A percentile compares a stretch with the other conserved stretches of the same genome.
These are phyloP conservation scores for Tokudaia tokunoshimensis DNA, from an alignment of 2,797 vertebrate species.

Conservation along the genomic window DNA sequence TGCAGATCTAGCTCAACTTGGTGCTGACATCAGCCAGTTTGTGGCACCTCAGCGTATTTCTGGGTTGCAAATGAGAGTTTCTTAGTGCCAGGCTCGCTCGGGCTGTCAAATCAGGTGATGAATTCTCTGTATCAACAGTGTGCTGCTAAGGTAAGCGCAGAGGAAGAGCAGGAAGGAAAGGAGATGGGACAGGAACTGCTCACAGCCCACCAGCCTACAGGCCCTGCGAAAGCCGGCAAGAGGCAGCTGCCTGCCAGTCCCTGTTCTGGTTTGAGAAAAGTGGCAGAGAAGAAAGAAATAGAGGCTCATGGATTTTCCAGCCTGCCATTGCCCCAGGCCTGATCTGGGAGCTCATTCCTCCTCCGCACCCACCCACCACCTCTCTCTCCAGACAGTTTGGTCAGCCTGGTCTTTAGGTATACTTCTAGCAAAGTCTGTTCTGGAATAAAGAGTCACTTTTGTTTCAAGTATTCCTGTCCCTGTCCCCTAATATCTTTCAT, in stretches of 20 bases:
- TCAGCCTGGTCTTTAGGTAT: not conserved
- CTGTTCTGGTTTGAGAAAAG: constrained; percentile 40
- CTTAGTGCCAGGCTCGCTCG: constrained; percentile 28
- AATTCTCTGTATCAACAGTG: constrained; percentile 63
- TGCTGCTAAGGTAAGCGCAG: constrained; percentile 64
- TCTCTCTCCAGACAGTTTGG: too few species aligned
- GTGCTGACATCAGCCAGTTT: constrained; percentile 73
- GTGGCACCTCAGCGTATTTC: constrained; percentile 75
- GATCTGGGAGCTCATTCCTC: not conserved
- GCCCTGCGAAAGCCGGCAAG: not conserved
- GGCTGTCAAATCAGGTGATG: constrained; percentile 60
- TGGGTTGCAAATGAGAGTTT: constrained; percentile 81
- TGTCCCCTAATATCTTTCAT: not conserved
- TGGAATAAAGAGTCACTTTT: not conserved
- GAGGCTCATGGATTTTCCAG: not conserved
- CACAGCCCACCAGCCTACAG: constrained; percentile 8
- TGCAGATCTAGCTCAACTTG: not conserved
- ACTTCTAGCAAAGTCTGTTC: not conserved
- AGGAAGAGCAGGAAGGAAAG: constrained; percentile 16
- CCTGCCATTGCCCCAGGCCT: not conserved
- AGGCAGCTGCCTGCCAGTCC: constrained; percentile 13
- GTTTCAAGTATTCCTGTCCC: not conserved
- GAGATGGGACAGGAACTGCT: not conserved
- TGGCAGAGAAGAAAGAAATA: not conserved
- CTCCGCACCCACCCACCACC: too few species aligned